These are phyloP conservation scores for Crotalus adamanteus DNA, from an alignment of 2,797 vertebrate species.

Conservation along the genomic window DNA sequence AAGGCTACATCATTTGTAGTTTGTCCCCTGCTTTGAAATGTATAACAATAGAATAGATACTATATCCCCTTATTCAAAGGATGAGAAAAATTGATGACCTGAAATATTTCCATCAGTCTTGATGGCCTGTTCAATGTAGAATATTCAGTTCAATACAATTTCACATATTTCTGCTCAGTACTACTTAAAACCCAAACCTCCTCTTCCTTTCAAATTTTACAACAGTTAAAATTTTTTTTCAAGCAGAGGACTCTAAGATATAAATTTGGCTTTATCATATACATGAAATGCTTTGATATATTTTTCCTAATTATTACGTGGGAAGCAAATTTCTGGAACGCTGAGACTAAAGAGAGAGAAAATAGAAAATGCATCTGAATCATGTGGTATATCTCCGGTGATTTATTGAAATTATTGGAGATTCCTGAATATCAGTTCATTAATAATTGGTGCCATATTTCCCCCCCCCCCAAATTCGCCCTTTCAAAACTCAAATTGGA, in stretches of 20 bases:
- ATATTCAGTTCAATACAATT: background rate
- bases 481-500: background rate
- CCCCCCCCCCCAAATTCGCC: background rate
- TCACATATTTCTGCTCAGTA: background rate
- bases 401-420: background rate
- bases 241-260: background rate
- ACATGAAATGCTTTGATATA: background rate
- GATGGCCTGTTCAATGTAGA: background rate
- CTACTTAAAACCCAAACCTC: background rate
- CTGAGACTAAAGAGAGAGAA: background rate
- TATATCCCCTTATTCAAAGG: background rate
- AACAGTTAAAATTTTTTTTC: background rate
- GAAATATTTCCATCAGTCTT: background rate
- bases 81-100: background rate
- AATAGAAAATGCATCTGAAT: background rate
- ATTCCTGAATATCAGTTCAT: background rate
- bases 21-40: background rate
- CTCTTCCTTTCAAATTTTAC: background rate
- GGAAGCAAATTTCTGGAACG: background rate
- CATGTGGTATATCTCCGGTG: background rate
- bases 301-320: background rate
- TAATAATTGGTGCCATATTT: background rate
- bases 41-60: background rate
- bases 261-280: background rate
- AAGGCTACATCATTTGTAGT: too few relatives aligned